Base-by-base conservation (phyloP, 2,888 invertebrate genomes). In the Caenorhabditis afra region DNA sequence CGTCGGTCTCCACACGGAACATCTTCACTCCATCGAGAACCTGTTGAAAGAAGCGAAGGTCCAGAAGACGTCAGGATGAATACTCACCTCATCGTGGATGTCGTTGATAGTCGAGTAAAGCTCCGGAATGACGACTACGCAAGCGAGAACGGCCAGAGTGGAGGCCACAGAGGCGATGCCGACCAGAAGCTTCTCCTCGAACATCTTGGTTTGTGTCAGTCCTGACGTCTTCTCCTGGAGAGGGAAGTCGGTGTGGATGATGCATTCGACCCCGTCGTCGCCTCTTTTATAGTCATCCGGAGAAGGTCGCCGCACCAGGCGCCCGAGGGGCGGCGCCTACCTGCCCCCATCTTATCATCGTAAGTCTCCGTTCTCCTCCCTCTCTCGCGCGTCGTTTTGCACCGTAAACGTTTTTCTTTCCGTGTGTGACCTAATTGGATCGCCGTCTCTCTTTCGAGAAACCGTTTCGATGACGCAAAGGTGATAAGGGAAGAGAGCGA, bases 41-140 rank as follows among this genome's bases (percentile, higher is more conserved):
- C 81, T 81, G 35, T 37, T 74, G 45, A 14, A 16, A n/a, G 3
- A 45, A 18, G 41, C 20, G 8, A 23, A 16, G n/a, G n/a, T n/a
- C n/a, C n/a, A n/a, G n/a, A n/a, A n/a, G n/a, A n/a, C n/a, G n/a
- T 50, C 55, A 47, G 29, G 3, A 16, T 41, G 16, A 47, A 20
- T 16, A 55, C 47, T 58, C 16, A 82, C 80, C 80, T 83, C 81
- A 71, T 81, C 81, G 55, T 83, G 83, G 35, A 85, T 78, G 53
- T 86, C 87, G 75, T 87, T 87, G 85, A 89, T 89, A 64, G 82
- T 85, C 53, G 77, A 81, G 81, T 89, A 89, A 53, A 89, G 84
- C 50, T 71, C 79, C 50, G 89, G 89, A 49, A 89, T 87, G 61
- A 87, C 86, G 61, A 89, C 82, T 22, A 89, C 80, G 37, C 87